Percentiles rank a stretch among this genome's conserved stretches.
phyloP scores from a whole-genome alignment of 2,113 vertebrate genomes.

The Chloroceryle aenea region DNA sequence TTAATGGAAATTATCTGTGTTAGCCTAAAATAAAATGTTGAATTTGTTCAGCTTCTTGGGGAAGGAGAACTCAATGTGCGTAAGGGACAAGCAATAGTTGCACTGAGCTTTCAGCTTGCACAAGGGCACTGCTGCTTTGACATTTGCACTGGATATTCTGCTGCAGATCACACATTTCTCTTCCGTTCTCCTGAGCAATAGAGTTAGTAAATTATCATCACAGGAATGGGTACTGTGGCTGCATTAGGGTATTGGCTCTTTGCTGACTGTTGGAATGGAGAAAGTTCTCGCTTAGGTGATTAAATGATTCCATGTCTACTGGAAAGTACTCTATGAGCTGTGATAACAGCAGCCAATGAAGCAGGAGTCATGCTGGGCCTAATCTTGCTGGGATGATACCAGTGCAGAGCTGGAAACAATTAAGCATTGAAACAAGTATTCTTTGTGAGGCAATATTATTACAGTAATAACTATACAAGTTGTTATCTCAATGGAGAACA shows the following conservation, averaged over 20 bases:
- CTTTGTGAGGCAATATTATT: background rate
- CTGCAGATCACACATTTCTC: background rate
- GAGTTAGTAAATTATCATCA: background rate
- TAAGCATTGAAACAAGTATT: background rate
- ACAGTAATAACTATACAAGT: conserved; percentile 13
- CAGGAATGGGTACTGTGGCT: background rate
- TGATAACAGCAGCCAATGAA: background rate
- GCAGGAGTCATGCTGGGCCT: conserved; percentile 35
- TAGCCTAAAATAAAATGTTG: background rate
- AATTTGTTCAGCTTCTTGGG: background rate
- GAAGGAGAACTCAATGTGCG: fast-evolving
- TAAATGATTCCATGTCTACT: conserved; percentile 19
- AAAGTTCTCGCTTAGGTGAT: conserved; percentile 28
- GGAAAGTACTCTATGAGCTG: background rate
- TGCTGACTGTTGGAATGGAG: conserved; percentile 17
- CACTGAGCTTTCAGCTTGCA: background rate
- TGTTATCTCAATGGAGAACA: conserved; percentile 7
- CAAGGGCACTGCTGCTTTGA: background rate
- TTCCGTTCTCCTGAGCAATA: background rate
- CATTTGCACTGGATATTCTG: background rate
- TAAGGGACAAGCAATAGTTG: background rate
- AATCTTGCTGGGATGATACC: conserved; percentile 20
- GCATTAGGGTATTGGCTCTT: conserved; percentile 19
- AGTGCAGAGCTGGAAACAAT: conserved; percentile 36
- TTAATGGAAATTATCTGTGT: background rate